Evolutionary conservation across 2,113 vertebrate genomes (phyloP), one percentile per base, ranked within the genome.

Genomic region (Scatophagus argus): DNA sequence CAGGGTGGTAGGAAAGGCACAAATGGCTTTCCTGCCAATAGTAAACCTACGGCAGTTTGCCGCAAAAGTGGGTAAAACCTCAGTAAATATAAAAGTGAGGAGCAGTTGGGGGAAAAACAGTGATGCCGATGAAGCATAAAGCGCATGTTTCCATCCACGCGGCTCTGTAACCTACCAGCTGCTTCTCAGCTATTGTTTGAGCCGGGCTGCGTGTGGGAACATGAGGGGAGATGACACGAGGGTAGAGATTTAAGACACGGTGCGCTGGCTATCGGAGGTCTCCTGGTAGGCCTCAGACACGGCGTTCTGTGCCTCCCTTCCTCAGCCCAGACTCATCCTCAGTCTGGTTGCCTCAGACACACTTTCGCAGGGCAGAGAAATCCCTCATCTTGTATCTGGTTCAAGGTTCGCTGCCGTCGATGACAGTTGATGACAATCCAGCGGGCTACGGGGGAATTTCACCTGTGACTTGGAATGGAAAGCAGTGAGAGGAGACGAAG

Each of bases 361-460:
- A 89, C 86, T 80, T 75, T 79, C 54, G 72, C 82, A 61, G 54
- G 61, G 72, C 56, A 58, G 74, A 86, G 86, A 93, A 93, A 91
- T 94, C 89, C 89, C 88, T 92, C 88, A 91, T 91, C 93, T 94
- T 90, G 87, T 91, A 90, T 89, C 88, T 88, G 87, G 93, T 93
- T 94, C 92, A 93, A 94, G 93, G 93, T 94, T 90, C 77, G 49
- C 89, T 93, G 92, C 83, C 63, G 76, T 77, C 93, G 91, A 93
- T 93, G 93, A 93, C 90, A 92, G 89, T 70, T 93, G 92, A 94
- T 92, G 94, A 93, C 88, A 93, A 88, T 89, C 75, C 85, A 64
- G 74, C 29, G 5, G 78, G 88, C 85, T 90, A 66, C 60, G 41
- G 71, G 87, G 68, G 85, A 89, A 91, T 84, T 83, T 90, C 87